These are phyloP conservation scores for Peromyscus maniculatus DNA, from an alignment of 2,113 vertebrate genomes.

Conservation along the genomic window DNA sequence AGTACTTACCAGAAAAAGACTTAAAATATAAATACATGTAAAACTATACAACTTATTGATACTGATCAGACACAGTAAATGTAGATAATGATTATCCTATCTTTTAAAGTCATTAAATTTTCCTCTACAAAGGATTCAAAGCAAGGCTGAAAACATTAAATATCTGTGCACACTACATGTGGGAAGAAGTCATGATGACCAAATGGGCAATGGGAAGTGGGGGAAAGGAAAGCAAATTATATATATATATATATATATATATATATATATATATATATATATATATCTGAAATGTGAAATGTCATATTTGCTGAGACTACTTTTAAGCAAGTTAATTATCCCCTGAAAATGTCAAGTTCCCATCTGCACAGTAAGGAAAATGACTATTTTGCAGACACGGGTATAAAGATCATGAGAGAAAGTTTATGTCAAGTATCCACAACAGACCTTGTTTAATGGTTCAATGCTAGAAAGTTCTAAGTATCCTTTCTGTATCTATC, in stretches of 20 bases:
- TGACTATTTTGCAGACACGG: background rate
- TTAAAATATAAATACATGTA: conserved; percentile 44
- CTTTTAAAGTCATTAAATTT: conserved; percentile 24
- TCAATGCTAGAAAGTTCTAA: conserved; percentile 39
- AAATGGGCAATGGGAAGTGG: background rate
- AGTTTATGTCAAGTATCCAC: conserved; percentile 29
- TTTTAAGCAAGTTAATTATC: background rate
- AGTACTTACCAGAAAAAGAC: conserved; percentile 28
- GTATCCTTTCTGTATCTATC: conserved; percentile 49
- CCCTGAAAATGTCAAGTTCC: conserved; percentile 15
- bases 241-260: too few species aligned
- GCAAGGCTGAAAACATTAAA: conserved; percentile 35
- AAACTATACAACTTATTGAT: background rate
- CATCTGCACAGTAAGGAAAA: conserved; percentile 14
- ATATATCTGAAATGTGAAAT: background rate
- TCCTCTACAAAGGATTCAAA: conserved; percentile 44
- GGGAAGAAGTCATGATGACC: conserved; percentile 21
- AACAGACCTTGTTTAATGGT: conserved; percentile 2
- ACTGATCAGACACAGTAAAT: background rate
- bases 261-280: too few species aligned
- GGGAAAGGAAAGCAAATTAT: background rate
- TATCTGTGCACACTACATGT: background rate
- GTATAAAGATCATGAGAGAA: conserved; percentile 9
- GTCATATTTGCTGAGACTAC: background rate
- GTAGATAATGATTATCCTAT: conserved; percentile 49